Evolutionary conservation across 2,113 vertebrate species (phyloP), one percentile per base, ranked within the genome.

Genomic region (Amblyornis subalaris): DNA sequence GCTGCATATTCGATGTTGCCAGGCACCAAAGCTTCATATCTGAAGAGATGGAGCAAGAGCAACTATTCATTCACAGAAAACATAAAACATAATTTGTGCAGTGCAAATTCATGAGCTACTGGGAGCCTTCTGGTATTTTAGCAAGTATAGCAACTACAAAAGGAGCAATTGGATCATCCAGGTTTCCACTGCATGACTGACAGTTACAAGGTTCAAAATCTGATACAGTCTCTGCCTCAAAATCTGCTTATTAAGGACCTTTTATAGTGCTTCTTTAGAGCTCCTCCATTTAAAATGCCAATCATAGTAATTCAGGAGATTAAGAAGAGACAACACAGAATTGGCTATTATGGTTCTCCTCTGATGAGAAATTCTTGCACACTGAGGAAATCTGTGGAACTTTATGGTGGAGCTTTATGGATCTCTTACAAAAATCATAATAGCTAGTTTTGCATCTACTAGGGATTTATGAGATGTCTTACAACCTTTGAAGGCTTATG

Each of bases 21-120:
- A 96, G 94, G 98, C 86, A 99, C 96, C 76, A 99, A 94, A 50
- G 98, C 98, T 97, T 99, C 98, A 74, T 99, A 99, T 88, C 99
- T 99, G 88, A 88, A 71, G 77, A 96, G 61, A 62, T 0, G 9
- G 64, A 91, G 76, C n/a, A 95, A 93, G 47, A 81, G 90, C 81
- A 21, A 42, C 14, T 64, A 35, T 81, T 77, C 4, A 81, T 69
- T 69, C 54, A 82, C 14, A 76, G 42, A 54, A 88, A 92, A 74
- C 3, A 1, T 57, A 50, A 85, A 80, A 36, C 33, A 42, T 48
- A 29, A 7, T 78, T 91, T 88, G 50, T 69, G 38, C 1, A 0
- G 6, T 66, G 10, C 44, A 72, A 87, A 77, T 73, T 89, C 18
- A 62, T 36, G 22, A 88, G 65, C 45, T 67, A 25, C 33, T 90